These are phyloP conservation scores for Ophraella communa DNA, from an alignment of 2,888 invertebrate species.

Conservation along the genomic window DNA sequence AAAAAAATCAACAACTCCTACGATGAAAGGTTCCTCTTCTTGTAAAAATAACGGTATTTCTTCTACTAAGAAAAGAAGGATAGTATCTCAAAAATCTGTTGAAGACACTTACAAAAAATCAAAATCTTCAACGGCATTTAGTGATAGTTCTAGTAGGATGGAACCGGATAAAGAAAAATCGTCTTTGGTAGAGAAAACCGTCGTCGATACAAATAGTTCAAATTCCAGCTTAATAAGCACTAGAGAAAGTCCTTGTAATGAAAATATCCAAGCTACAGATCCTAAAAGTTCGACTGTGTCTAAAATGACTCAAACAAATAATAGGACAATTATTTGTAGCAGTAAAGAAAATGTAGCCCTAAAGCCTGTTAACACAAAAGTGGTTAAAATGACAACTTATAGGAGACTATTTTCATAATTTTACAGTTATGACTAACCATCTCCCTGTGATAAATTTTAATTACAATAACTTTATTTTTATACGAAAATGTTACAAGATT, in stretches of 20 bases:
- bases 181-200: too few species aligned
- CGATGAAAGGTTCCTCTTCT: background rate
- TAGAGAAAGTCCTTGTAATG: background rate
- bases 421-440: too few species aligned
- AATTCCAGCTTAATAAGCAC: background rate
- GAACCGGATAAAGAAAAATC: background rate
- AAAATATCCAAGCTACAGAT: background rate
- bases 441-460: too few species aligned
- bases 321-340: background rate
- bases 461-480: too few species aligned
- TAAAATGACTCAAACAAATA: background rate
- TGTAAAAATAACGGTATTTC: background rate
- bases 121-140: background rate
- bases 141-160: too few species aligned
- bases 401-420: background rate
- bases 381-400: background rate
- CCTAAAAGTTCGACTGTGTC: background rate
- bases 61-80: background rate
- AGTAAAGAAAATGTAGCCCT: background rate
- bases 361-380: too few species aligned
- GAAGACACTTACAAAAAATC: background rate
- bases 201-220: background rate
- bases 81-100: background rate
- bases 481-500: too few species aligned
- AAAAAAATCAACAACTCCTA: background rate